Evolutionary conservation across 2,888 invertebrate species (phyloP).

Genomic region (Eupithecia tripunctaria): DNA sequence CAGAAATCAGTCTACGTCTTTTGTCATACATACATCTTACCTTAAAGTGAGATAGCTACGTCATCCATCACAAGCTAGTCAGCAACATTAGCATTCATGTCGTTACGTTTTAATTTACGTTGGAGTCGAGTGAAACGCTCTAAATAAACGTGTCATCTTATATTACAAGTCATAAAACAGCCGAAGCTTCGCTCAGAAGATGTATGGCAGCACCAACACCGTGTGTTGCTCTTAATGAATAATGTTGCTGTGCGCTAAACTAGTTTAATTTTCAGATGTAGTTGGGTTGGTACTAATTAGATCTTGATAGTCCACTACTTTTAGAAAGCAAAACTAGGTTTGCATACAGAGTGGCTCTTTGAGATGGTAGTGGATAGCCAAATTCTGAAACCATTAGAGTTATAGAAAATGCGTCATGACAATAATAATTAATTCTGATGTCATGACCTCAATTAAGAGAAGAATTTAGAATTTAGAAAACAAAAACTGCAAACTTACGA

Average conservation of each 20-base stretch:
- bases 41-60: not conserved
- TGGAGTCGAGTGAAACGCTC: constrained; percentile 34
- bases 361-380: not conserved
- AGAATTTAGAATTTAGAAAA: not conserved
- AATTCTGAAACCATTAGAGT: too few relatives aligned
- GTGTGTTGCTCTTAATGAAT: constrained; percentile 9
- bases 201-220: constrained; percentile 22
- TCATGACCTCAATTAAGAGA: too few relatives aligned
- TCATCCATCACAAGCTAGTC: not conserved
- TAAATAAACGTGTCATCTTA: constrained; percentile 54
- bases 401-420: too few relatives aligned
- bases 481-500: too few relatives aligned
- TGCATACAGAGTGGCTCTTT: not conserved
- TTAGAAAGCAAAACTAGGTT: not conserved
- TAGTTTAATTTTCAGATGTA: not conserved
- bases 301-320: not conserved
- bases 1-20: not conserved
- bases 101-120: constrained; percentile 62
- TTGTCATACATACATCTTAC: not conserved
- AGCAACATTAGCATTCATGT: constrained; percentile 57
- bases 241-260: constrained; percentile 15
- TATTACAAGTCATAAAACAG: constrained; percentile 61
- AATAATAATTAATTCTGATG: too few relatives aligned
- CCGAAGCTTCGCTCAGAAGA: constrained; percentile 47
- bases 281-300: not conserved